phyloP scores from a whole-genome alignment of 2,797 vertebrate genomes.

The Dipus sagitta region DNA sequence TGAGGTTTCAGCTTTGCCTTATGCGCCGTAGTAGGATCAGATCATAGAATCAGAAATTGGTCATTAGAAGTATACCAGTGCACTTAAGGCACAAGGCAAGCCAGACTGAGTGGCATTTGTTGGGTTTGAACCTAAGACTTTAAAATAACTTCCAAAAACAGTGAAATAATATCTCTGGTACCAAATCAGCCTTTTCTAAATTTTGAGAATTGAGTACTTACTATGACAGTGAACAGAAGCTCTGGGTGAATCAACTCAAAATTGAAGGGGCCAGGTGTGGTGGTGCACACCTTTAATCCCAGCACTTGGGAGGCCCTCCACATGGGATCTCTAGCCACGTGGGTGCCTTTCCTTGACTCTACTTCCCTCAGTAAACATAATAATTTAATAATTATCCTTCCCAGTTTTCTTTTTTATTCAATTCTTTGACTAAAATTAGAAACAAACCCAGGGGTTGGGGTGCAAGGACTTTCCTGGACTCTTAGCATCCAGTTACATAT shows the following conservation, averaged over 20 bases:
- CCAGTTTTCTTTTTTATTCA: too few species aligned
- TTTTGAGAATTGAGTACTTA: constrained; percentile 1
- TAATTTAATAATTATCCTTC: too few species aligned
- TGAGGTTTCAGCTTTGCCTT: constrained; percentile 33
- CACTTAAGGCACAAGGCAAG: constrained; percentile 6
- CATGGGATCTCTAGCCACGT: too few species aligned
- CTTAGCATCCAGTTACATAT: too few species aligned
- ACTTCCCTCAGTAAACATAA: too few species aligned
- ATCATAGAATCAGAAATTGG: constrained; percentile 8
- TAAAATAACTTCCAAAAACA: constrained; percentile 34
- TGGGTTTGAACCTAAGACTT: constrained; percentile 9
- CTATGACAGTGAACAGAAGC: background rate
- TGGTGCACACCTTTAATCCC: too few species aligned
- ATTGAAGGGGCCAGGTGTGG: background rate
- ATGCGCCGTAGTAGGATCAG: background rate
- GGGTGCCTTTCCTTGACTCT: too few species aligned
- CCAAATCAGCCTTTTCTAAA: constrained; percentile 21
- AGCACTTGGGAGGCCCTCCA: too few species aligned
- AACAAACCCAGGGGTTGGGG: too few species aligned
- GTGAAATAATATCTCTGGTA: background rate
- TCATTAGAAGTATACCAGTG: background rate
- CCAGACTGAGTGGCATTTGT: background rate
- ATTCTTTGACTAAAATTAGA: too few species aligned
- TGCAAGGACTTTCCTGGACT: too few species aligned
- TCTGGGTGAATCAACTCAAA: background rate